phyloP scores from a whole-genome alignment of 2,113 vertebrate species.

The Herpailurus yagouaroundi region DNA sequence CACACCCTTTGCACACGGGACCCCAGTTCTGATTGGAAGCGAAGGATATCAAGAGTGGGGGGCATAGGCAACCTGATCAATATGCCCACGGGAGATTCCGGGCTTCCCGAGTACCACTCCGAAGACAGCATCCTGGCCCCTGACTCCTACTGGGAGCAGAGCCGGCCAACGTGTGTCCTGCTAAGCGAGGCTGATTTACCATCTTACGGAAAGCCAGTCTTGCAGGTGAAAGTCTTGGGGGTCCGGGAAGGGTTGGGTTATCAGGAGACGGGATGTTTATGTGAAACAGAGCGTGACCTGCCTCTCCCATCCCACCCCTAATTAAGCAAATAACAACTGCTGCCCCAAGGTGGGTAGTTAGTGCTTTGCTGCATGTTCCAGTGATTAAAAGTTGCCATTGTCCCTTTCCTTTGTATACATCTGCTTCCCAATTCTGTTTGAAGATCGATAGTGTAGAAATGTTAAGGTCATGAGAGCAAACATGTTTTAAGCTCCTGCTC shows the following conservation, averaged over 20 bases:
- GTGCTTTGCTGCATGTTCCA: background rate
- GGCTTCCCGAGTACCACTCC: too few relatives aligned
- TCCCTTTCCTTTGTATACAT: accelerated
- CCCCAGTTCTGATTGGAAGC: background rate
- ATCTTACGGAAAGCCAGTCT: accelerated
- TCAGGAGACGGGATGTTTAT: accelerated
- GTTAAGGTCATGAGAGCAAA: background rate
- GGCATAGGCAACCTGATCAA: accelerated
- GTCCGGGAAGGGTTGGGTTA: background rate
- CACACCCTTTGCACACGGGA: accelerated
- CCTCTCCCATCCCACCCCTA: background rate
- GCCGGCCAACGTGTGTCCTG: background rate
- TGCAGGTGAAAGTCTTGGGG: background rate
- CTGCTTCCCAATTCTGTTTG: too few relatives aligned
- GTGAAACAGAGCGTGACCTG: background rate
- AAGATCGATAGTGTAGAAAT: background rate
- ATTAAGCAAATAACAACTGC: background rate
- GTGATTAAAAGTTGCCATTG: background rate
- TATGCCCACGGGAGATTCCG: too few relatives aligned
- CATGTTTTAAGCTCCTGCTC: background rate
- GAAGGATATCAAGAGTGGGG: accelerated
- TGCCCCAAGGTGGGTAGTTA: accelerated
- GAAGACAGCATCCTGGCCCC: accelerated
- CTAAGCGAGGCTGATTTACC: accelerated
- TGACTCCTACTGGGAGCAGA: accelerated